Conservation (phyloP, 1,140 invertebrate genomes). For the Hesperophylax magnus region DNA sequence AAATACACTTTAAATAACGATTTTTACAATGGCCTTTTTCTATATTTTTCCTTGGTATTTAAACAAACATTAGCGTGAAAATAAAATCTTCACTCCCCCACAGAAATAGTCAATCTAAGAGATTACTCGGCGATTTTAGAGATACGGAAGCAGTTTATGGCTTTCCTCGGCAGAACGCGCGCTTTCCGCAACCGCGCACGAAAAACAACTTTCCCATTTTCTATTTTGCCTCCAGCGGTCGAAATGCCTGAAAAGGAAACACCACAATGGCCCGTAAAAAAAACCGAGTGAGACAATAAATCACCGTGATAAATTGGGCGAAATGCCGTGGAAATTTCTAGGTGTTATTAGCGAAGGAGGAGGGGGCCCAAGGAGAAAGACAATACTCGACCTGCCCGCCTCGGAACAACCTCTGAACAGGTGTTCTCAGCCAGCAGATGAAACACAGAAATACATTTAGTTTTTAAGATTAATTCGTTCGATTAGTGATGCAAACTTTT, state of each 20-base stretch:
- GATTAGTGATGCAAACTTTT: too few relatives aligned
- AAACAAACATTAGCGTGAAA: background rate
- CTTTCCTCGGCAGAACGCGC: background rate
- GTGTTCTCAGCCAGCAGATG: background rate
- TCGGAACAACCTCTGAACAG: background rate
- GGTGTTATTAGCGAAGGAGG: conserved; percentile 38
- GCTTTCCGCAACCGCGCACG: background rate
- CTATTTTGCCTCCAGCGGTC: conserved; percentile 16
- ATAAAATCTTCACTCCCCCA: background rate
- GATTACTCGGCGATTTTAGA: conserved; percentile 24
- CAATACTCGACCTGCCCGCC: background rate
- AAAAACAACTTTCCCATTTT: conserved; percentile 27
- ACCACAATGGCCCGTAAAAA: conserved; percentile 43
- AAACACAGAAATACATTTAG: too few relatives aligned
- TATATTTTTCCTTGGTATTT: background rate
- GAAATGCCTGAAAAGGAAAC: conserved; percentile 39
- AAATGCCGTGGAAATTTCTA: conserved; percentile 44
- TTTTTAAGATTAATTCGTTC: too few relatives aligned
- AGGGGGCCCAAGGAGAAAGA: conserved; percentile 2
- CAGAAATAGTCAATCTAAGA: conserved; percentile 32
- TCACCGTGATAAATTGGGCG: conserved; percentile 50
- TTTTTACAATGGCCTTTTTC: background rate
- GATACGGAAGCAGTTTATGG: conserved; percentile 35
- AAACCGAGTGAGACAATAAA: conserved; percentile 50
- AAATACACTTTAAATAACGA: background rate